Percentiles rank a stretch among this genome's conserved stretches.
Conservation (phyloP, 2,113 vertebrate species). For the Sula dactylatra region DNA sequence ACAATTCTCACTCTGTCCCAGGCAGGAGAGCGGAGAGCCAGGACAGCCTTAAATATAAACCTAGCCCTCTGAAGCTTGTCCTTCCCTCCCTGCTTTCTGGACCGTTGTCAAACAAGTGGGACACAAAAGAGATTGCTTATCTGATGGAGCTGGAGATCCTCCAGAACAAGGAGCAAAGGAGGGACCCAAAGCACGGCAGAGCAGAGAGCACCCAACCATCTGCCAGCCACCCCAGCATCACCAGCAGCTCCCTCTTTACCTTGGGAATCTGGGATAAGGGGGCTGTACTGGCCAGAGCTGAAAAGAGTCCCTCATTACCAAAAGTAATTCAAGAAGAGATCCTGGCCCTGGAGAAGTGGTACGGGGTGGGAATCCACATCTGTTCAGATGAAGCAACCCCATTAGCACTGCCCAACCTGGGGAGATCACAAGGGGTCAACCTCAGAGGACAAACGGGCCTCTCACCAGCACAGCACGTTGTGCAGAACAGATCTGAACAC, state of each 20-base stretch:
- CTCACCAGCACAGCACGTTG: not conserved
- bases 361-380: not conserved
- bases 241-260: not conserved
- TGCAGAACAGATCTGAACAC: not conserved
- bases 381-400: not conserved
- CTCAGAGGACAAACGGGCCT: not conserved
- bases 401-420: not conserved
- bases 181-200: not conserved
- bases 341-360: not conserved
- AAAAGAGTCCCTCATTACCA: fast-evolving
- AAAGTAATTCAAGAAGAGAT: not conserved
- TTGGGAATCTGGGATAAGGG: not conserved
- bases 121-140: not conserved
- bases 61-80: not conserved
- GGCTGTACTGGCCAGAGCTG: not conserved
- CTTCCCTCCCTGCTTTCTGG: not conserved
- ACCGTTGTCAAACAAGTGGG: not conserved
- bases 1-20: not conserved
- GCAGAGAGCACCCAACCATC: not conserved
- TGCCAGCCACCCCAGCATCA: not conserved
- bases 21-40: not conserved
- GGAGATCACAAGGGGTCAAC: too few relatives aligned
- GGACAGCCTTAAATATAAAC: not conserved
- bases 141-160: not conserved
- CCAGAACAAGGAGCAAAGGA: not conserved